Conservation (phyloP, 2,113 vertebrate genomes). For the Nymphicus hollandicus region DNA sequence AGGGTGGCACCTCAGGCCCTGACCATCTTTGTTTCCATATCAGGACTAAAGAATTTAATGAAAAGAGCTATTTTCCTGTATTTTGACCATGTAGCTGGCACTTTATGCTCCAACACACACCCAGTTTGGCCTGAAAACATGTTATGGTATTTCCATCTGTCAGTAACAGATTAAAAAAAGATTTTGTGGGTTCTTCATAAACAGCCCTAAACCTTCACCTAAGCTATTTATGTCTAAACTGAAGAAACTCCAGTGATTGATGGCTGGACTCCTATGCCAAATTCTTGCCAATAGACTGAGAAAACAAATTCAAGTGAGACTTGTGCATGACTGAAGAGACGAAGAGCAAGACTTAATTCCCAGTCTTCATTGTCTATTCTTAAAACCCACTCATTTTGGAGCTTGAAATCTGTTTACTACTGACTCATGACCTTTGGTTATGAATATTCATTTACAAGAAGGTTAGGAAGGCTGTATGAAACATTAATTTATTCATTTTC, state of each 20-base stretch:
- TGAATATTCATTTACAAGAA: neutral
- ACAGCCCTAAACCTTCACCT: slow-evolving; percentile 28
- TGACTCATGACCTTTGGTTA: neutral
- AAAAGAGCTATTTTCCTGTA: neutral
- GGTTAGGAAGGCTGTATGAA: neutral
- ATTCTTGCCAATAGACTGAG: neutral
- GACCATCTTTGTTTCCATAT: neutral
- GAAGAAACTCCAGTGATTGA: neutral
- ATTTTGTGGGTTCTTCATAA: slow-evolving; percentile 23
- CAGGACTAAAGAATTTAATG: neutral
- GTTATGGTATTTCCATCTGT: slow-evolving; percentile 48
- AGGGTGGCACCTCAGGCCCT: neutral
- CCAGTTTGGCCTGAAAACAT: neutral
- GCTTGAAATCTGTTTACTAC: neutral
- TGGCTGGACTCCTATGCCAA: neutral
- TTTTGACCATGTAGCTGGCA: neutral
- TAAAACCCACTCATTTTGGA: neutral
- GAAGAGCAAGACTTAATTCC: neutral
- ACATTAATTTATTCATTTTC: neutral
- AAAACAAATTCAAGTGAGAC: neutral
- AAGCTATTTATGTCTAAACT: slow-evolving; percentile 31
- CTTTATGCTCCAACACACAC: neutral
- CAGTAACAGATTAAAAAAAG: slow-evolving; percentile 40
- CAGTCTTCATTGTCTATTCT: neutral
- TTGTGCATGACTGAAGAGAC: neutral